Evolutionary conservation across 2,888 invertebrate genomes (phyloP).

Genomic region (Rhingia rostrata): DNA sequence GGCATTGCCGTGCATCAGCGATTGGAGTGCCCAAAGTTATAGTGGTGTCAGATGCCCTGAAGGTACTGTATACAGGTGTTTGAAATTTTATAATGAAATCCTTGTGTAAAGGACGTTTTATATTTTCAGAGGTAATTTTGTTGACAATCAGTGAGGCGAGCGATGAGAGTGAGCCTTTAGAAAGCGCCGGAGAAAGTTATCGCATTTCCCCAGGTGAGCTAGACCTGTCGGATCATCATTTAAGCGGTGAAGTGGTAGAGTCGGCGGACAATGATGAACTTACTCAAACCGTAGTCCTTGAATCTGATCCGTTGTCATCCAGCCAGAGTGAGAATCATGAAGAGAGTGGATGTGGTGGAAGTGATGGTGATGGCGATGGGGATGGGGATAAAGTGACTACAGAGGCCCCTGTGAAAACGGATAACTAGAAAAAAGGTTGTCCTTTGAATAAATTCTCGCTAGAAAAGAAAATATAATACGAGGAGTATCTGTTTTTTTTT

Average conservation of each 20-base stretch:
- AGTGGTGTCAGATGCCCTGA: constrained; percentile 7
- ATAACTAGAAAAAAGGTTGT: background rate
- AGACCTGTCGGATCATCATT: background rate
- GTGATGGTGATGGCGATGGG: background rate
- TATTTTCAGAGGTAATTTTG: constrained; percentile 14
- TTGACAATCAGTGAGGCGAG: constrained; percentile 9
- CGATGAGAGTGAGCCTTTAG: background rate
- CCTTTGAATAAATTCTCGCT: background rate
- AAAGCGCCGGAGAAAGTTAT: background rate
- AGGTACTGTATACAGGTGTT: background rate
- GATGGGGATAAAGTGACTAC: background rate
- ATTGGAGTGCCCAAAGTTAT: background rate
- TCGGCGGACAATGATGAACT: constrained; percentile 5
- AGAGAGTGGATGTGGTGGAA: background rate
- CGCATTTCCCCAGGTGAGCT: constrained; percentile 6
- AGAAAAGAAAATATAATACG: too few relatives aligned
- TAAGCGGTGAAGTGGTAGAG: constrained; percentile 3
- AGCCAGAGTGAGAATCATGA: background rate
- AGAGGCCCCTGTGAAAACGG: background rate
- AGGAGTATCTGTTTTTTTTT: too few relatives aligned
- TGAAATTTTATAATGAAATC: constrained; percentile 5
- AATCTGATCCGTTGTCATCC: background rate
- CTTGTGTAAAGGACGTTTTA: background rate
- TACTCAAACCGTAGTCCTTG: background rate
- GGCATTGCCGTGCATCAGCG: constrained; percentile 12